Conservation (phyloP, 2,888 invertebrate species). For the Cactoblastis cactorum region DNA sequence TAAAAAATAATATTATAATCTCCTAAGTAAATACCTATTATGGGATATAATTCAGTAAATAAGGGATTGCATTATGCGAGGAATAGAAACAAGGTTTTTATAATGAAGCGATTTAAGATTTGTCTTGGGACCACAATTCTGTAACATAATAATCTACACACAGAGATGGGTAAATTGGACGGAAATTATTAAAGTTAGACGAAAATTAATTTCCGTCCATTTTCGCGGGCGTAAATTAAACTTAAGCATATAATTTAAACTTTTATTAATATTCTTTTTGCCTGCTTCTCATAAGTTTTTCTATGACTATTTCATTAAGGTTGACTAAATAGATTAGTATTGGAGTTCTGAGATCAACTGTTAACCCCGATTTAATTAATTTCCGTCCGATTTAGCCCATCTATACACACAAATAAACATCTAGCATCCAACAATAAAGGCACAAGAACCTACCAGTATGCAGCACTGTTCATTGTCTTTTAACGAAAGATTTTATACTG, state of each 20-base stretch:
- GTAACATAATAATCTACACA: constrained; percentile 23
- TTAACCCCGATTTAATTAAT: too few relatives aligned
- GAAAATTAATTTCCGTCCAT: too few relatives aligned
- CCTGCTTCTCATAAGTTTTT: too few relatives aligned
- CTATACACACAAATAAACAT: constrained; percentile 24
- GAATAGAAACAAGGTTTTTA: constrained; percentile 35
- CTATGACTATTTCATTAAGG: too few relatives aligned
- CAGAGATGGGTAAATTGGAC: too few relatives aligned
- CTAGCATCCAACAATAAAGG: constrained; percentile 29
- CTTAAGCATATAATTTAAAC: too few relatives aligned
- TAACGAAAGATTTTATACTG: background rate
- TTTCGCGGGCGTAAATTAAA: too few relatives aligned
- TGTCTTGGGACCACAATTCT: constrained; percentile 32
- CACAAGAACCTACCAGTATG: constrained; percentile 19
- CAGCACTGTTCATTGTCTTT: constrained; percentile 17
- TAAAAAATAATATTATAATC: constrained; percentile 37
- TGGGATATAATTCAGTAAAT: constrained; percentile 43
- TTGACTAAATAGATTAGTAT: too few relatives aligned
- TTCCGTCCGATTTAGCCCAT: too few relatives aligned
- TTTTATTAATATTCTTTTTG: too few relatives aligned
- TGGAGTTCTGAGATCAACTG: too few relatives aligned
- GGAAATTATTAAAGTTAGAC: too few relatives aligned
- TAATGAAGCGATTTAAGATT: constrained; percentile 24
- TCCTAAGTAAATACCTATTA: constrained; percentile 29
- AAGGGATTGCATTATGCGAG: constrained; percentile 53